Conservation (phyloP, 1,140 invertebrate genomes). For the Acyrthosiphon pisum region DNA sequence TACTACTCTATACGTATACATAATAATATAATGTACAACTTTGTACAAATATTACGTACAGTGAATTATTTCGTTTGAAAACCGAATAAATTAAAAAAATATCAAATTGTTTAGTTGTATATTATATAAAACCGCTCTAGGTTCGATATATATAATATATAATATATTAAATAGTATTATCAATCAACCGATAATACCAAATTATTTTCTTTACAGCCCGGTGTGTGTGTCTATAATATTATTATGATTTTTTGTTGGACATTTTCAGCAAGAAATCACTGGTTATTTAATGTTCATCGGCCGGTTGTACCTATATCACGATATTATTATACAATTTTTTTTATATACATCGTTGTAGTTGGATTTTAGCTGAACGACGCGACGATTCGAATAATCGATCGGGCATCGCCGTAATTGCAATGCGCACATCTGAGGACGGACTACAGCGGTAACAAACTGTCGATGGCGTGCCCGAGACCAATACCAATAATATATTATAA, state of each 20-base stretch:
- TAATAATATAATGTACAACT: neutral
- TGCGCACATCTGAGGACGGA: too few species aligned
- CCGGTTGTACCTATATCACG: neutral
- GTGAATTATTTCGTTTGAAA: neutral
- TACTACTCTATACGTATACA: neutral
- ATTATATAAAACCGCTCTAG: neutral
- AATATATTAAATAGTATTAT: too few species aligned
- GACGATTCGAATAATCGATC: neutral
- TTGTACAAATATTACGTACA: neutral
- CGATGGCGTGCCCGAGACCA: neutral
- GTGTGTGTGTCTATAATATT: neutral
- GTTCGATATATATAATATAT: neutral
- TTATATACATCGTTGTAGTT: neutral
- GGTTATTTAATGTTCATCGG: neutral
- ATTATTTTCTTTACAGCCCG: neutral
- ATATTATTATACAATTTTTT: too few species aligned
- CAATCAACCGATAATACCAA: neutral
- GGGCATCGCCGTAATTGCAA: neutral
- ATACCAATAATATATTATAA: neutral
- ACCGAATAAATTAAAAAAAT: neutral
- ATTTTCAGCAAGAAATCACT: neutral
- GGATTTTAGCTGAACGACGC: neutral
- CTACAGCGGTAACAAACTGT: neutral
- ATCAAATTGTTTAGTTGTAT: neutral
- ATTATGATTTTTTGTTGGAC: neutral